Conservation (phyloP, 2,113 vertebrate species). For the pig (Sus scrofa) region T2T-Sscrofa CM000819.6:91647501-91648000, state of each 20-base stretch:
- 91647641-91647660: background rate
- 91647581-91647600: background rate
- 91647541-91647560: background rate
- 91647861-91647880: background rate
- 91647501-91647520: no score
- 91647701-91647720: background rate
- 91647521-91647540: no score
- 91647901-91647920: background rate
- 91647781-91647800: background rate
- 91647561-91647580: background rate
- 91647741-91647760: background rate
- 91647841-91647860: background rate
- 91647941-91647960: background rate
- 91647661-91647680: background rate
- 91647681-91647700: slow-evolving; percentile 11
- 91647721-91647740: background rate
- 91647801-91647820: background rate
- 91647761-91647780: background rate
- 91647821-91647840: background rate
- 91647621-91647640: background rate
- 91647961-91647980: background rate
- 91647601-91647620: background rate
- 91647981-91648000: background rate
- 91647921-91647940: background rate
- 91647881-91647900: background rate